These are phyloP conservation scores for Apotomis betuletana DNA, from an alignment of 2,888 invertebrate genomes.

Conservation along the genomic window DNA sequence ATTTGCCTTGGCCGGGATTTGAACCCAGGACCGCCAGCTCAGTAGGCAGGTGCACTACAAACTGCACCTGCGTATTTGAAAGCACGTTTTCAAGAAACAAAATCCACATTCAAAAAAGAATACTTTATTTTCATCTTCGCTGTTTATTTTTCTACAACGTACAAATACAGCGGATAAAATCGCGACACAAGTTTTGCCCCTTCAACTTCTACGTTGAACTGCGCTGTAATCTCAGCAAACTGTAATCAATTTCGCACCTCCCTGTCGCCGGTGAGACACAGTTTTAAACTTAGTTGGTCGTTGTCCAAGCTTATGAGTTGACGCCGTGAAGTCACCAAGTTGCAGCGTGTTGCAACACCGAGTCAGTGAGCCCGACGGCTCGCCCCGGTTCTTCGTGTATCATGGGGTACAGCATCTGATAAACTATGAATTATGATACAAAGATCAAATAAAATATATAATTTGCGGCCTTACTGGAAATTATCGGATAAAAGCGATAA, in stretches of 20 bases:
- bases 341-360: constrained; percentile 51
- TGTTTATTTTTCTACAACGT: constrained; percentile 1
- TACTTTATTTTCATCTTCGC: neutral
- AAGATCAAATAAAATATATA: too few relatives aligned
- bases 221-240: constrained; percentile 41
- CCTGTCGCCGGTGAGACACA: constrained; percentile 53
- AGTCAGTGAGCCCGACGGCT: constrained; percentile 45
- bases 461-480: too few relatives aligned
- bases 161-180: constrained; percentile 11
- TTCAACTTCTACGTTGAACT: constrained; percentile 8
- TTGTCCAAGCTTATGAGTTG: constrained; percentile 57
- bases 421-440: neutral
- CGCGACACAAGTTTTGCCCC: constrained; percentile 8
- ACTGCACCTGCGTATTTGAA: too few relatives aligned
- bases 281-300: constrained; percentile 53
- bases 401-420: constrained; percentile 12
- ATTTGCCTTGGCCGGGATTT: too few relatives aligned
- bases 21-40: too few relatives aligned
- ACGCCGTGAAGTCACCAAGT: constrained; percentile 53
- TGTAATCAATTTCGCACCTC: constrained; percentile 49
- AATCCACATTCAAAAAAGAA: neutral
- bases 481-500: too few relatives aligned
- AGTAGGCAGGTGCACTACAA: too few relatives aligned
- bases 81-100: neutral
- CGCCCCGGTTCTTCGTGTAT: constrained; percentile 1